These are phyloP conservation scores for Endotricha flammealis DNA, from an alignment of 2,888 invertebrate species.

Conservation along the genomic window DNA sequence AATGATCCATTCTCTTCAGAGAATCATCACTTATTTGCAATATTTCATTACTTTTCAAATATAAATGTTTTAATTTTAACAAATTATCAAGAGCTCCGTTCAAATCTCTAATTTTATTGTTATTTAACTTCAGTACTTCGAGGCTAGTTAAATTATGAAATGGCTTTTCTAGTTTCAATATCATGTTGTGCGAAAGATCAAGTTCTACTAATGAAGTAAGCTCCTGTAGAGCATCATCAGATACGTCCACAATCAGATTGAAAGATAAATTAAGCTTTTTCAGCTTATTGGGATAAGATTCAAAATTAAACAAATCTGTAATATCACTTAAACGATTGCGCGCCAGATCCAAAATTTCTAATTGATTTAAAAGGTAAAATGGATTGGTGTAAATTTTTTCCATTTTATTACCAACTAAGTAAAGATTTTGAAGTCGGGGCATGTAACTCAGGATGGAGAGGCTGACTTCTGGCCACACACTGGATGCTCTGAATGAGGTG, in stretches of 20 bases:
- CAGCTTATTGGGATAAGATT: slow-evolving; percentile 41
- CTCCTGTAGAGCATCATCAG: slow-evolving; percentile 42
- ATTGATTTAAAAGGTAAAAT: slow-evolving; percentile 38
- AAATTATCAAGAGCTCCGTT: slow-evolving; percentile 61
- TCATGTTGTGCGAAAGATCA: slow-evolving; percentile 52
- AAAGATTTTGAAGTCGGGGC: slow-evolving; percentile 36
- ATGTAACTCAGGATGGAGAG: slow-evolving; percentile 47
- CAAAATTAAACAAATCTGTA: slow-evolving; percentile 46
- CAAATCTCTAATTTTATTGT: slow-evolving; percentile 54
- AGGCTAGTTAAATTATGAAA: slow-evolving; percentile 52
- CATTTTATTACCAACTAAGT: slow-evolving; percentile 40
- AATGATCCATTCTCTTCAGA: slow-evolving; percentile 51
- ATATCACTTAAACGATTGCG: slow-evolving; percentile 43
- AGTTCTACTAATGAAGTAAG: slow-evolving; percentile 46
- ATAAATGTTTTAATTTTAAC: slow-evolving; percentile 49
- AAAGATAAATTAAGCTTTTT: slow-evolving; percentile 39
- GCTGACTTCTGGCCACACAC: slow-evolving; percentile 36
- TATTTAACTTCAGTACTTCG: slow-evolving; percentile 42
- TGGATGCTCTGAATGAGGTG: slow-evolving; percentile 42
- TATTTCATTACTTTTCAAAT: slow-evolving; percentile 49
- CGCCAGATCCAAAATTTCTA: slow-evolving; percentile 50
- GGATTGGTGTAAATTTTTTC: slow-evolving; percentile 36
- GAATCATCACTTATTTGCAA: slow-evolving; percentile 48
- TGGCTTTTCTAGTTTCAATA: slow-evolving; percentile 49
- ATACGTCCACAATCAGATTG: slow-evolving; percentile 43